Base-by-base conservation (phyloP, 2,888 invertebrate species). In the Pandemis cinnamomeana region DNA sequence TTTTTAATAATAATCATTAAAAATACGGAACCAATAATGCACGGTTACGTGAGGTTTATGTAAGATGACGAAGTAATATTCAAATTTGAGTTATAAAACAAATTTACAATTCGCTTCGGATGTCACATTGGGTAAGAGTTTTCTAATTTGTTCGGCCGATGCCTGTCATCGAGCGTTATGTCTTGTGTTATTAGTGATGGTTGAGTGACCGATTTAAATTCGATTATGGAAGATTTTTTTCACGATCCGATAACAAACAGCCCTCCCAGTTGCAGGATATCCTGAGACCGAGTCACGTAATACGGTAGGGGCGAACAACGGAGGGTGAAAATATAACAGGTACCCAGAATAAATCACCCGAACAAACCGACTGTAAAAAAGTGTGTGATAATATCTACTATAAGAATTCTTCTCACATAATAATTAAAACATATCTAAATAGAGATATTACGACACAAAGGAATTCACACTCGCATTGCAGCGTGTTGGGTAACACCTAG, bases 401-500 rank as follows among this genome's bases (percentile, higher is more conserved):
- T 58, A 62, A 74, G 66, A 51, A 74, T 72, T 64, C 66, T 67
- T 72, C 77, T 82, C 81, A 81, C 79, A 81, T 80, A 82, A 83
- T 77, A 74, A 80, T 72, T 77, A 75, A 80, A 77, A 80, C 75
- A 77, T 80, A 77, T 79, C 76, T 77, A 79, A 78, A 77, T 77
- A 75, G 67, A 80, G 75, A 74, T 74, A 62, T 74, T 74, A 74
- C 74, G 67, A 76, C 77, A 86, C 83, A 85, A 83, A 82, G 83
- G 81, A 80, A 83, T 84, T 86, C 84, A 85, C 85, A 86, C 78
- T 89, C 91, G 89, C 91, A 81, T 85, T 85, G 90, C 89, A 84
- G 27, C 27, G 48, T 27, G 67, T 76, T 75, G 62, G 62, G 69
- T 75, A 76, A 75, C 74, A 64, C 67, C 51, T 72, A 72, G 63